Conservation (phyloP, 2,888 invertebrate species). For the Candidula unifasciata region DNA sequence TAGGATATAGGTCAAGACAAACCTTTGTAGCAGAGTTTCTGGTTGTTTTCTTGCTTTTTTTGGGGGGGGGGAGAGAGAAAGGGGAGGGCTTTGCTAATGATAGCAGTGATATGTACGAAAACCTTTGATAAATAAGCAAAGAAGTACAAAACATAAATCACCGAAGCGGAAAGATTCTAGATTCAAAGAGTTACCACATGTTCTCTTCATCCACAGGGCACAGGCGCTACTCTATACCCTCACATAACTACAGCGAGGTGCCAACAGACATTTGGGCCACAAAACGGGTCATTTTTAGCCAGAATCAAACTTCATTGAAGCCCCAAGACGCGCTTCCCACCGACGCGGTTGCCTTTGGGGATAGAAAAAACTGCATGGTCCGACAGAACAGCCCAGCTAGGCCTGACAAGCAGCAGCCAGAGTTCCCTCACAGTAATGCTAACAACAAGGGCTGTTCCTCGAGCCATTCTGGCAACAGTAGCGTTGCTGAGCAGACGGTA, state of each 20-base stretch:
- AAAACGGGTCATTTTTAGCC: constrained; percentile 8
- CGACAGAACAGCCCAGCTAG: neutral
- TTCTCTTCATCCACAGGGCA: constrained; percentile 33
- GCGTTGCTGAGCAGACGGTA: constrained; percentile 9
- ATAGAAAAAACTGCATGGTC: neutral
- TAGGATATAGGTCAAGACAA: no score
- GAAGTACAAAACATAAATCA: no score
- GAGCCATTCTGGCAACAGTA: neutral
- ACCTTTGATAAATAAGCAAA: no score
- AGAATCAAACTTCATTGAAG: neutral
- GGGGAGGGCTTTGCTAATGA: no score
- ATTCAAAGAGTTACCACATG: no score
- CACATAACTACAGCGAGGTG: constrained; percentile 27
- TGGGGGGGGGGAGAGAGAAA: no score
- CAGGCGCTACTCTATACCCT: constrained; percentile 18
- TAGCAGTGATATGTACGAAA: no score
- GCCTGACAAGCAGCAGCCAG: constrained; percentile 17
- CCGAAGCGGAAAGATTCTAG: no score
- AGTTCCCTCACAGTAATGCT: neutral
- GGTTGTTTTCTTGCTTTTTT: no score
- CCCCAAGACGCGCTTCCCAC: neutral
- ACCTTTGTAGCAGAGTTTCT: no score
- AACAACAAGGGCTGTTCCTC: neutral
- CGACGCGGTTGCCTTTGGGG: neutral
- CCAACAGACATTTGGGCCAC: constrained; percentile 38